Conservation (phyloP, 2,888 invertebrate species). For the Drosophila mulleri region DNA sequence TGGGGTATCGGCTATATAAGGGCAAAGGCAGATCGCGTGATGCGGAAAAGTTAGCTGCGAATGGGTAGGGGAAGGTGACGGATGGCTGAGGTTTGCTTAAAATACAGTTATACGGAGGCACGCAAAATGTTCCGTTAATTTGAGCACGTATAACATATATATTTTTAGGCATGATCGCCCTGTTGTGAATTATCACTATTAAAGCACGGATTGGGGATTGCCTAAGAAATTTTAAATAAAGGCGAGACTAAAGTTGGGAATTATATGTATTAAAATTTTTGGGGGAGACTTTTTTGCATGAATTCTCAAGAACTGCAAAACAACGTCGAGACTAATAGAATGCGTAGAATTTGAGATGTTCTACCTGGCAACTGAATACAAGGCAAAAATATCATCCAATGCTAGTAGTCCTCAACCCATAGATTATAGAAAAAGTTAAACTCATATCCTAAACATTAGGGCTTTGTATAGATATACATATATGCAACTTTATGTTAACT, state of each 20-base stretch:
- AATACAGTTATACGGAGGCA: constrained; percentile 5
- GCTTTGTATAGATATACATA: no score
- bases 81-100: neutral
- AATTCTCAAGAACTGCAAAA: neutral
- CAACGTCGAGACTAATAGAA: neutral
- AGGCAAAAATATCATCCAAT: neutral
- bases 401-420: no score
- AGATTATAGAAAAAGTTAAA: no score
- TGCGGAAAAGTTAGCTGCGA: constrained; percentile 48
- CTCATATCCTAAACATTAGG: no score
- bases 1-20: constrained; percentile 58
- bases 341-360: neutral
- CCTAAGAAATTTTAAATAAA: neutral
- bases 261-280: neutral
- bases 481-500: neutral
- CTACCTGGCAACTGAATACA: neutral
- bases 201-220: neutral
- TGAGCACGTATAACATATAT: constrained; percentile 3
- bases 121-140: constrained; percentile 37
- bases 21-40: constrained; percentile 65
- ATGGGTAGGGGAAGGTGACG: neutral
- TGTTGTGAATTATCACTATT: constrained; percentile 6
- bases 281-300: neutral
- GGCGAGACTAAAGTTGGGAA: neutral
- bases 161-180: constrained; percentile 17